Evolutionary conservation across 53 echinoderm and acorn worm species (phyloP).

Genomic region (Arbacia lixula): DNA sequence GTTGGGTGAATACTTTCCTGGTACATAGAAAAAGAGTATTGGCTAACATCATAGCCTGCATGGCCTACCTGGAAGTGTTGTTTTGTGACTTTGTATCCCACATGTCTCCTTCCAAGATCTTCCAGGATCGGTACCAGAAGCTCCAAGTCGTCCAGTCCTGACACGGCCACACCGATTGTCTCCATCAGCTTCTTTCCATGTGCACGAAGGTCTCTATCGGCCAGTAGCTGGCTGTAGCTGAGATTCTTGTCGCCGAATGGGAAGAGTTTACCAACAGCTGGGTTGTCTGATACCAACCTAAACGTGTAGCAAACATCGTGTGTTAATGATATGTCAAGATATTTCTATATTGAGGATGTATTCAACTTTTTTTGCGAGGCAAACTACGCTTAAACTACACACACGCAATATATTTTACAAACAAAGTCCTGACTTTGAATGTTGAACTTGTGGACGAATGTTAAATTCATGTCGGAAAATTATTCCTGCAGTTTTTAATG

Average conservation of each 20-base stretch:
- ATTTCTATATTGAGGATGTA: too few species aligned
- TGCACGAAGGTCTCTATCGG: conserved; percentile 48
- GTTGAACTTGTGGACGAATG: too few species aligned
- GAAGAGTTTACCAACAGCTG: conserved; percentile 47
- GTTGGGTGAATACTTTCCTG: too few species aligned
- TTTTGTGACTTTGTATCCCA: conserved; percentile 60
- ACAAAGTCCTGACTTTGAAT: too few species aligned
- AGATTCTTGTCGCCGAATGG: conserved; percentile 62
- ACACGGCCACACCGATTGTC: conserved; percentile 56
- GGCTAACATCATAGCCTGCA: too few species aligned
- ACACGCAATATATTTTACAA: too few species aligned
- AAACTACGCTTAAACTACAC: too few species aligned
- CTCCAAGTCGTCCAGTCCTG: conserved; percentile 66
- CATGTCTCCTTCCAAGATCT: conserved; percentile 63
- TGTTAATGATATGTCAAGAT: not conserved
- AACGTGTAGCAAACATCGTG: too few species aligned
- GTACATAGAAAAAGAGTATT: too few species aligned
- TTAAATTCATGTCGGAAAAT: too few species aligned
- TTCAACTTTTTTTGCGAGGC: too few species aligned
- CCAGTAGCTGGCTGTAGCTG: conserved; percentile 38
- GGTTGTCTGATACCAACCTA: conserved; percentile 62
- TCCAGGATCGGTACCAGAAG: conserved; percentile 55
- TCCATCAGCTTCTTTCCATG: conserved; percentile 68
- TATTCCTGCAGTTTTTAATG: too few species aligned
- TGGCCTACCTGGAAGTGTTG: conserved; percentile 60